A percentile compares a stretch with the other conserved stretches of the same genome.
These are phyloP conservation scores for Holotrichia oblita DNA, from an alignment of 1,140 invertebrate genomes.

Conservation along the genomic window DNA sequence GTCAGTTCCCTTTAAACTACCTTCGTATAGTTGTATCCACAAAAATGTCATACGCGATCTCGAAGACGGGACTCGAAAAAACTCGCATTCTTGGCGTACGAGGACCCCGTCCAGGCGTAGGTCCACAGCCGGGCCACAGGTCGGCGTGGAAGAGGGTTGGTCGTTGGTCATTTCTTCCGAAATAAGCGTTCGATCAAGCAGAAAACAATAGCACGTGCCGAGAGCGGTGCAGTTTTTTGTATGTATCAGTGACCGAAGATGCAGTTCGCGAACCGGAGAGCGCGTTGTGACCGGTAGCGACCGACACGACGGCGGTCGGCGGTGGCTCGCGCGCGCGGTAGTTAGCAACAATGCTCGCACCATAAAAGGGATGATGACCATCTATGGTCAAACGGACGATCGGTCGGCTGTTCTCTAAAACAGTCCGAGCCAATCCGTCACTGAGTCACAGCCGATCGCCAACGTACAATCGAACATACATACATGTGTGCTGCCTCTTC, in stretches of 20 bases:
- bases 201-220: constrained; percentile 58
- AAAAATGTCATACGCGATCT: not conserved
- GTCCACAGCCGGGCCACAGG: not conserved
- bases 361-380: constrained; percentile 58
- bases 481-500: constrained; percentile 17
- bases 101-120: not conserved
- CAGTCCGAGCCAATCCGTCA: constrained; percentile 53
- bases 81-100: not conserved
- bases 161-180: constrained; percentile 4
- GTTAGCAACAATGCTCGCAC: constrained; percentile 54
- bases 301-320: not conserved
- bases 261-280: not conserved
- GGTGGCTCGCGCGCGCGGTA: constrained; percentile 21
- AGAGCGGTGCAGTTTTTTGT: constrained; percentile 40
- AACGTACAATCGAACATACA: constrained; percentile 44
- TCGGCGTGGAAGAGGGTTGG: not conserved
- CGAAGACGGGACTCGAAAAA: not conserved
- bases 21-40: not conserved
- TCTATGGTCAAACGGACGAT: constrained; percentile 56
- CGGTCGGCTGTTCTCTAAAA: constrained; percentile 47
- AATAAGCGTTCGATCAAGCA: constrained; percentile 18
- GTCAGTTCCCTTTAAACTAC: too few relatives aligned
- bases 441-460: constrained; percentile 44
- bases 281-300: constrained; percentile 39
- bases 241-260: constrained; percentile 14